Conservation (phyloP, 2,888 invertebrate species). For the Nipponacmea schrenckii region DNA sequence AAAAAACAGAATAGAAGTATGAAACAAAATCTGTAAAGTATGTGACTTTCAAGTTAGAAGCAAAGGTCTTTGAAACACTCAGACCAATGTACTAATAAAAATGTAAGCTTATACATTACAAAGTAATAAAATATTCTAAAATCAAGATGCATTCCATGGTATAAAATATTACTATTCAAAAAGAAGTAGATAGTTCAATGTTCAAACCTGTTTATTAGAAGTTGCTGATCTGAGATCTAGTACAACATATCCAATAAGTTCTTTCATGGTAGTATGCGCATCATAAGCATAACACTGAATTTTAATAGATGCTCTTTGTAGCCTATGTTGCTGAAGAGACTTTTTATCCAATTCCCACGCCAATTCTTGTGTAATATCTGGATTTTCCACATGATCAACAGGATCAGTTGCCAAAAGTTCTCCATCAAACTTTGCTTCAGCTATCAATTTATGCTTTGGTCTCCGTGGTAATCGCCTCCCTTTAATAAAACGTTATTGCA, state of each 20-base stretch:
- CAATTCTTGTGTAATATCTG: conserved; percentile 68
- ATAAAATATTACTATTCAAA: no score
- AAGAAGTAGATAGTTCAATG: background rate
- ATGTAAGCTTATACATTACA: no score
- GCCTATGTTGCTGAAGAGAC: conserved; percentile 66
- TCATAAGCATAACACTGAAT: conserved; percentile 68
- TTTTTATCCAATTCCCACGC: conserved; percentile 70
- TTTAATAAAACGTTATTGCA: no score
- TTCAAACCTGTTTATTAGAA: conserved; percentile 55
- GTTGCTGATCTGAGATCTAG: conserved; percentile 68
- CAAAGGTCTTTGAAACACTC: no score
- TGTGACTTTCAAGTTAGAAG: background rate
- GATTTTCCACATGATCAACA: conserved; percentile 64
- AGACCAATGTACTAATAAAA: no score
- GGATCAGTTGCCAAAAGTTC: conserved; percentile 68
- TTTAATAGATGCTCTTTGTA: conserved; percentile 69
- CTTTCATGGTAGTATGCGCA: conserved; percentile 58
- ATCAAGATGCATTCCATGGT: no score
- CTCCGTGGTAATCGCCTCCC: conserved; percentile 68
- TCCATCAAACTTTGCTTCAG: conserved; percentile 69
- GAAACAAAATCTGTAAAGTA: background rate
- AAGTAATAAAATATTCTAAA: no score
- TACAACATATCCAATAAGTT: conserved; percentile 68
- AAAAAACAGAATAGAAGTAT: conserved; percentile 9
- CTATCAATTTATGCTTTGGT: conserved; percentile 61